phyloP scores from a whole-genome alignment of 1,140 invertebrate genomes.

The Teleopsis dalmanni region DNA sequence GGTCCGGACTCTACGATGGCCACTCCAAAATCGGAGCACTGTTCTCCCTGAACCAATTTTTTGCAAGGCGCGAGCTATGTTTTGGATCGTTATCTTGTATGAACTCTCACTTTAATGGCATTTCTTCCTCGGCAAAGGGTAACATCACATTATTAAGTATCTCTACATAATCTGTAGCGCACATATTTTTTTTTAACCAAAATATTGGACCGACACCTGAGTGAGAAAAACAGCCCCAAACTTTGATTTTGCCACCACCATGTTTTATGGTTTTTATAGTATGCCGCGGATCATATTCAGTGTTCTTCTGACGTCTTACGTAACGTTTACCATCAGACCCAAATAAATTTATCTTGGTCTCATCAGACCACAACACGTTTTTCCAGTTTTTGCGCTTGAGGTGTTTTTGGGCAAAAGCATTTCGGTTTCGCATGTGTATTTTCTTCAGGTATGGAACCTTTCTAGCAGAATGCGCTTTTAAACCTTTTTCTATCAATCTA shows the following conservation, averaged over 20 bases:
- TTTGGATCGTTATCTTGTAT: constrained; percentile 32
- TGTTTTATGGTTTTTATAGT: constrained; percentile 24
- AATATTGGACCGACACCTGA: constrained; percentile 16
- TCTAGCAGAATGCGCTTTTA: too few species aligned
- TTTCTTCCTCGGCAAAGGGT: constrained; percentile 18
- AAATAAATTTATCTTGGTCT: constrained; percentile 11
- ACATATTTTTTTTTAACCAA: constrained; percentile 16
- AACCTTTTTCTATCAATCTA: too few species aligned
- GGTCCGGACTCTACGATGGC: constrained; percentile 31
- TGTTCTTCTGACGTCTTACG: constrained; percentile 16
- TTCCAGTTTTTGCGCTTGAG: not conserved
- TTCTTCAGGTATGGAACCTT: not conserved
- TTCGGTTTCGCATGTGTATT: not conserved
- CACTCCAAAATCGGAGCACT: constrained; percentile 19
- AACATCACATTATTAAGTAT: constrained; percentile 20
- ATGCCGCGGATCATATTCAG: constrained; percentile 3
- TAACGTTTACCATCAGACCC: constrained; percentile 11
- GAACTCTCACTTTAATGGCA: constrained; percentile 21
- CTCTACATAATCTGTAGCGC: constrained; percentile 12
- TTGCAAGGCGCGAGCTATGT: constrained; percentile 16
- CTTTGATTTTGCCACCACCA: constrained; percentile 18
- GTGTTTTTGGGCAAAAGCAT: not conserved
- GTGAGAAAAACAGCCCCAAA: constrained; percentile 23
- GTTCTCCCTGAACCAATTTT: constrained; percentile 14
- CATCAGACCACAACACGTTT: constrained; percentile 6